Evolutionary conservation across 2,888 invertebrate genomes (phyloP).

Genomic region (Allygus modestus): DNA sequence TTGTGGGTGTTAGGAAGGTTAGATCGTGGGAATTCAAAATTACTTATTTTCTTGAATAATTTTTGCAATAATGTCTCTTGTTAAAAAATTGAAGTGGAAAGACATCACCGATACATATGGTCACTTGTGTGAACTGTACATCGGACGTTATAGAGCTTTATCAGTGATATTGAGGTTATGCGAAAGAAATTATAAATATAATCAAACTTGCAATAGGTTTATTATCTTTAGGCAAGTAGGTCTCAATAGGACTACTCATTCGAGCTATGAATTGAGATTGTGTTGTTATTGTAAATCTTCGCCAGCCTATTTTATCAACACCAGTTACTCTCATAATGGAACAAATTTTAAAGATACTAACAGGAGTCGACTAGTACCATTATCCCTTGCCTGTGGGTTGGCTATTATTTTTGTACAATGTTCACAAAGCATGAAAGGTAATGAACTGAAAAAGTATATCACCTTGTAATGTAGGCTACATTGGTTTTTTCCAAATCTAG

Average conservation of each 20-base stretch:
- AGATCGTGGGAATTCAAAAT: no score
- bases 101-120: background rate
- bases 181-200: background rate
- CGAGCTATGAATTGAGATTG: background rate
- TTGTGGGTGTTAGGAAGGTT: no score
- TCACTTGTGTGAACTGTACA: background rate
- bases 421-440: conserved; percentile 57
- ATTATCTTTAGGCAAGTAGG: background rate
- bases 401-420: conserved; percentile 53
- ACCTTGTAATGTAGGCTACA: no score
- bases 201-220: background rate
- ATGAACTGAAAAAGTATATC: no score
- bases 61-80: background rate
- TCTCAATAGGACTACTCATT: background rate
- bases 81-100: background rate
- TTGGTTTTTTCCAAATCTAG: no score
- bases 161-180: conserved; percentile 7
- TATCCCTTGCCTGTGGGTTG: conserved; percentile 51
- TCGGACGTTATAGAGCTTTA: background rate
- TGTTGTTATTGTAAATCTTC: background rate
- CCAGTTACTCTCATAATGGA: background rate
- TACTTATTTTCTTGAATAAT: no score
- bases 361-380: background rate
- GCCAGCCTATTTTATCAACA: background rate
- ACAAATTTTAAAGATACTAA: background rate